phyloP scores from a whole-genome alignment of 2,888 invertebrate species.

The Parasteatoda lunata region DNA sequence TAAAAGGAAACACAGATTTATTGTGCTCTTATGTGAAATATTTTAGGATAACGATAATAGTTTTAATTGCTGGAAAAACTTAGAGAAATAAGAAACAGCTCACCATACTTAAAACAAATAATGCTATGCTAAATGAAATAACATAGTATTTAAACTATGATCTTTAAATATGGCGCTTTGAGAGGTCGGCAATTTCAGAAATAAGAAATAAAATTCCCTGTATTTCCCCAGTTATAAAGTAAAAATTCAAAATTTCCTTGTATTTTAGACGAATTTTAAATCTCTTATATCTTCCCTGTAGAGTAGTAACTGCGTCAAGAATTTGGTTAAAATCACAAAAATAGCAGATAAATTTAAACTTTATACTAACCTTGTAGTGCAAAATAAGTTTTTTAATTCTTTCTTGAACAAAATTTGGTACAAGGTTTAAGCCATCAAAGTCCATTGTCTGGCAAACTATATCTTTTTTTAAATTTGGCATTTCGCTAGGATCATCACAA shows the following conservation, averaged over 20 bases:
- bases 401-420: slow-evolving; percentile 83
- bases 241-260: background rate
- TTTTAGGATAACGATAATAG: background rate
- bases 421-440: slow-evolving; percentile 84
- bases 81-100: too few relatives aligned
- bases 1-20: background rate
- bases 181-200: background rate
- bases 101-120: too few relatives aligned
- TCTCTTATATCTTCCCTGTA: background rate
- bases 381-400: slow-evolving; percentile 87
- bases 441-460: slow-evolving; percentile 75
- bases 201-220: background rate
- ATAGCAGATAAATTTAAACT: background rate
- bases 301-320: too few relatives aligned
- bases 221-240: too few relatives aligned
- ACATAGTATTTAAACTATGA: background rate
- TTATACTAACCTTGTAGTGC: slow-evolving; percentile 81
- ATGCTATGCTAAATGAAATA: too few relatives aligned
- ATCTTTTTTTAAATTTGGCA: slow-evolving; percentile 47
- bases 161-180: background rate
- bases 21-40: background rate
- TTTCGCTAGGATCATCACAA: slow-evolving; percentile 73
- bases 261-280: background rate
- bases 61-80: background rate
- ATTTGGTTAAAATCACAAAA: too few relatives aligned